Conservation (phyloP, 1,140 invertebrate species). For the Cyclargus thomasi region DNA sequence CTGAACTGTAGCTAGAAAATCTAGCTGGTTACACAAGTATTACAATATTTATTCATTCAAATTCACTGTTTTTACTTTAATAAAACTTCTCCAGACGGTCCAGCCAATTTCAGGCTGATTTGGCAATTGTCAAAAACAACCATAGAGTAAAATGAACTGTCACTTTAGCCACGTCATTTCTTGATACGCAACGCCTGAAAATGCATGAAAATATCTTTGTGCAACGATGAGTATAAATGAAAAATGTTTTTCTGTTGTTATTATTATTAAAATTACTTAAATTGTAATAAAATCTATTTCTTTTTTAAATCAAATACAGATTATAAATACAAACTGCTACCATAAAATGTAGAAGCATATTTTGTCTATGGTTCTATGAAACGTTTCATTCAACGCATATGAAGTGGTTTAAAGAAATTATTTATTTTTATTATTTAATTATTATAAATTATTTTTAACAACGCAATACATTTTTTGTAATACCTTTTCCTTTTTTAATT, state of each 20-base stretch:
- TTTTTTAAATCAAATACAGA: neutral
- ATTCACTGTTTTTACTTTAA: slow-evolving; percentile 10
- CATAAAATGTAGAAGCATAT: slow-evolving; percentile 15
- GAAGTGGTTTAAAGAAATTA: slow-evolving; percentile 23
- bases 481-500: neutral
- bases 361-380: slow-evolving; percentile 37
- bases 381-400: slow-evolving; percentile 38
- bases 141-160: slow-evolving; percentile 55
- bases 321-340: slow-evolving; percentile 4
- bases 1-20: slow-evolving; percentile 22
- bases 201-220: neutral
- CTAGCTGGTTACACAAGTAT: slow-evolving; percentile 18
- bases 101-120: slow-evolving; percentile 57
- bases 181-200: slow-evolving; percentile 46
- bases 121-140: slow-evolving; percentile 64
- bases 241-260: too few relatives aligned
- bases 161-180: slow-evolving; percentile 71
- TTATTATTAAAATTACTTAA: too few relatives aligned
- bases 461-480: neutral
- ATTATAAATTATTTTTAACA: slow-evolving; percentile 4
- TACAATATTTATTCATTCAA: slow-evolving; percentile 17
- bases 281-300: neutral
- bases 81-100: slow-evolving; percentile 27
- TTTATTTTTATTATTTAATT: slow-evolving; percentile 6
- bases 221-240: too few relatives aligned